A percentile compares a stretch with the other conserved stretches of the same genome.
Conservation (phyloP, 2,888 invertebrate genomes). For the Pachliopta kotzebuea region DNA sequence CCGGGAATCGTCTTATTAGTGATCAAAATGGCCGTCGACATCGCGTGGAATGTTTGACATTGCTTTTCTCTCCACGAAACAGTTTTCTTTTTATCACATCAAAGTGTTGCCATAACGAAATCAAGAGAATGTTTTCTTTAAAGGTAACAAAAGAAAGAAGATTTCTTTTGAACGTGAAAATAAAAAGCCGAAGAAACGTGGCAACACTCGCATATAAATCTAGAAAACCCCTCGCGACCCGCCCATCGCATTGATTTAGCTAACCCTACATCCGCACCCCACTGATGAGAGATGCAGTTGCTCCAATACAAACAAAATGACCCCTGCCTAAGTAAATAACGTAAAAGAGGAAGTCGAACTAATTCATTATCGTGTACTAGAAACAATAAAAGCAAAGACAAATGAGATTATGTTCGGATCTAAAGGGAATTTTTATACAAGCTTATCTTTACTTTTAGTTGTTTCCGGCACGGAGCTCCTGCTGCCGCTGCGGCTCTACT, state of each 20-base stretch:
- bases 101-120: conserved; percentile 57
- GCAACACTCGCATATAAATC: conserved; percentile 64
- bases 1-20: conserved; percentile 67
- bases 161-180: conserved; percentile 34
- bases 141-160: conserved; percentile 39
- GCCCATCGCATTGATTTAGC: conserved; percentile 64
- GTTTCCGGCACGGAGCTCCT: conserved; percentile 62
- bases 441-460: conserved; percentile 71
- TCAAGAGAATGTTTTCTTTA: conserved; percentile 45
- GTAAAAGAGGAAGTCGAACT: conserved; percentile 41
- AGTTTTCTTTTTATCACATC: conserved; percentile 59
- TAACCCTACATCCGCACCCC: conserved; percentile 58
- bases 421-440: conserved; percentile 67
- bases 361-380: conserved; percentile 53
- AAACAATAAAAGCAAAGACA: conserved; percentile 71
- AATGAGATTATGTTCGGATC: conserved; percentile 70
- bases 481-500: conserved; percentile 59
- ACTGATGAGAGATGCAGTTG: conserved; percentile 56
- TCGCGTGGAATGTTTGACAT: conserved; percentile 61
- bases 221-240: conserved; percentile 58
- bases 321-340: conserved; percentile 48
- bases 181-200: conserved; percentile 45
- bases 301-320: conserved; percentile 65
- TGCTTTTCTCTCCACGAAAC: conserved; percentile 52
- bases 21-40: conserved; percentile 62